Percentiles rank a stretch among this genome's conserved stretches.
These are phyloP conservation scores for Eilema depressum DNA, from an alignment of 2,888 invertebrate genomes.

Conservation along the genomic window DNA sequence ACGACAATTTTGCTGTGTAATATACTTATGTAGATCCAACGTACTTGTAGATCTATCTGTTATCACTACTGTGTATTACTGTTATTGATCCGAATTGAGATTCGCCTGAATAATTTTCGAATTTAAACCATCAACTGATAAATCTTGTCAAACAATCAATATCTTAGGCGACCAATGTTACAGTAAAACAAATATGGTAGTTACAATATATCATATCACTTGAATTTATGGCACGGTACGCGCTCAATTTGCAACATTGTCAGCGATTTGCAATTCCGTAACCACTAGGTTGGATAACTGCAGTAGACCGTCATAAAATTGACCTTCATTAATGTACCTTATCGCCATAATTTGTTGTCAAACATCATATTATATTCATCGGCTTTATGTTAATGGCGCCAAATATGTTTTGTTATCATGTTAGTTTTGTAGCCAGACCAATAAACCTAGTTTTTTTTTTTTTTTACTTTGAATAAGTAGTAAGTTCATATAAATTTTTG, in stretches of 20 bases:
- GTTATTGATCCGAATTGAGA: too few species aligned
- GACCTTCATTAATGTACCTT: constrained; percentile 53
- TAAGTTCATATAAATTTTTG: too few species aligned
- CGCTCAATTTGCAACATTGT: constrained; percentile 35
- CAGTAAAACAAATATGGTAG: not conserved
- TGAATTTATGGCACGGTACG: not conserved
- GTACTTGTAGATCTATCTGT: too few species aligned
- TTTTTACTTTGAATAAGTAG: too few species aligned
- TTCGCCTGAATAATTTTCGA: too few species aligned
- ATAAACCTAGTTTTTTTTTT: not conserved
- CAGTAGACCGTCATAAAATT: constrained; percentile 55
- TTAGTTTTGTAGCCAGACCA: constrained; percentile 14
- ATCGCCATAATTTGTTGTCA: constrained; percentile 52
- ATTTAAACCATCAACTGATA: too few species aligned
- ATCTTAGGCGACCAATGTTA: not conserved
- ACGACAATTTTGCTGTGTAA: too few species aligned
- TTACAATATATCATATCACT: not conserved
- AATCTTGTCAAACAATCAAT: too few species aligned
- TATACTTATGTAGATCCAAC: too few species aligned
- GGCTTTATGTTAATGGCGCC: constrained; percentile 42
- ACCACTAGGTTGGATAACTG: constrained; percentile 36
- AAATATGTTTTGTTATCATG: constrained; percentile 42
- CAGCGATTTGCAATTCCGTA: constrained; percentile 37
- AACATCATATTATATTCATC: constrained; percentile 44
- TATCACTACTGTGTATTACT: too few species aligned